Percentiles rank a stretch among this genome's conserved stretches.
These are phyloP conservation scores for Argyrosomus japonicus DNA, from an alignment of 2,113 vertebrate genomes.

Conservation along the genomic window DNA sequence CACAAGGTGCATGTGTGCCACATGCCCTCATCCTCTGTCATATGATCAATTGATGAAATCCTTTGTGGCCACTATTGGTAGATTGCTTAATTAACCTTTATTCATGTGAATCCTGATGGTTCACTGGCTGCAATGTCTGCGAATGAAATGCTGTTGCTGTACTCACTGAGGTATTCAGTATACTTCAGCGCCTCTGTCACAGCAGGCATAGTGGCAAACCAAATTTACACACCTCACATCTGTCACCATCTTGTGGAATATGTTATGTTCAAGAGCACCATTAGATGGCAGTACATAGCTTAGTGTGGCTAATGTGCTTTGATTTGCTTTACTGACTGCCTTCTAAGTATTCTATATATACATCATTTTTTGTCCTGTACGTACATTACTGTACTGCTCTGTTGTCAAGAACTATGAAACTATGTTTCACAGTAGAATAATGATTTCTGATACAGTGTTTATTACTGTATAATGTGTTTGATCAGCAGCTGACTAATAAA, in stretches of 20 bases:
- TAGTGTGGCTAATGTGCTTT: neutral
- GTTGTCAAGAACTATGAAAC: neutral
- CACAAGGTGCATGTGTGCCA: no score
- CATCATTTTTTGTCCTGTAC: neutral
- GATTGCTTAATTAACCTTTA: neutral
- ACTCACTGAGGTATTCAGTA: no score
- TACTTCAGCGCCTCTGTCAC: neutral
- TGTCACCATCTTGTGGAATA: neutral
- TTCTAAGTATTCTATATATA: neutral
- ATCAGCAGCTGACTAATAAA: neutral
- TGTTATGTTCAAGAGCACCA: neutral
- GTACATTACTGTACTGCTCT: neutral
- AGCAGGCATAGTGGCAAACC: neutral
- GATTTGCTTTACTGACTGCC: neutral
- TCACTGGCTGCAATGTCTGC: no score
- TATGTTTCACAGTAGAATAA: neutral
- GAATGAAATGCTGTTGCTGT: no score
- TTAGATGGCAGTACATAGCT: constrained; percentile 54
- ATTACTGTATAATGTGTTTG: neutral
- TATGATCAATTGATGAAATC: no score
- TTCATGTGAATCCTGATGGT: no score
- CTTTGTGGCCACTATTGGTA: neutral
- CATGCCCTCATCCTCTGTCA: no score
- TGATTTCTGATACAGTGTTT: neutral
- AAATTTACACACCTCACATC: neutral